phyloP scores from a whole-genome alignment of 2,797 vertebrate species.

The Leptoclinus maculatus region DNA sequence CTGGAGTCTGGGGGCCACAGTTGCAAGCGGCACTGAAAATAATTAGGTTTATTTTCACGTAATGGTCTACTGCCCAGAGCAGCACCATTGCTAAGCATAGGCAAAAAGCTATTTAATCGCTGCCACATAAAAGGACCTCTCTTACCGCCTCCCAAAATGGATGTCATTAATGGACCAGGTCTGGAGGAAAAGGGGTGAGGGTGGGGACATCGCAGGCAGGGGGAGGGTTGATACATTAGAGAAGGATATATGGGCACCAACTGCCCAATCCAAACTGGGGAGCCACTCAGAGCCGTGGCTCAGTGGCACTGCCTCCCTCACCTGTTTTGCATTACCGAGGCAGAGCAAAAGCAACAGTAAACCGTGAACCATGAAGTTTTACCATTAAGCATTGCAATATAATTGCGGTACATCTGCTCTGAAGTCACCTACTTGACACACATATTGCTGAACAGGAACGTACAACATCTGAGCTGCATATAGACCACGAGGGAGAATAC shows the following conservation, averaged over 20 bases:
- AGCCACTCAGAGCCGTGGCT: slow-evolving; percentile 40
- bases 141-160: slow-evolving; percentile 67
- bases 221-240: slow-evolving; percentile 52
- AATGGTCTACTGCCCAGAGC: slow-evolving; percentile 76
- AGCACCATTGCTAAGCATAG: slow-evolving; percentile 74
- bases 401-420: slow-evolving; percentile 70
- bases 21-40: slow-evolving; percentile 75
- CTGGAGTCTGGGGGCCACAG: slow-evolving; percentile 60
- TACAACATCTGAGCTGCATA: slow-evolving; percentile 17
- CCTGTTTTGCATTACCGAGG: slow-evolving; percentile 82
- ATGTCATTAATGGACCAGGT: slow-evolving; percentile 77
- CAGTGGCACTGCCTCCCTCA: slow-evolving; percentile 67
- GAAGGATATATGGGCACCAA: slow-evolving; percentile 57
- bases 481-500: slow-evolving; percentile 22
- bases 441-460: slow-evolving; percentile 30
- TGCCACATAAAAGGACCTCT: slow-evolving; percentile 78
- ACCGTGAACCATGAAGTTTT: slow-evolving; percentile 79
- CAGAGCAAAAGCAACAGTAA: slow-evolving; percentile 71
- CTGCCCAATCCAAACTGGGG: slow-evolving; percentile 54
- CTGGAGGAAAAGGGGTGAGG: slow-evolving; percentile 73
- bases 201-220: slow-evolving; percentile 64
- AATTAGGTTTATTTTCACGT: slow-evolving; percentile 84
- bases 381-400: slow-evolving; percentile 84
- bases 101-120: slow-evolving; percentile 79
- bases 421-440: slow-evolving; percentile 45